These are phyloP conservation scores for Phalacrocorax pelagicus DNA, from an alignment of 2,113 vertebrate species.

Conservation along the genomic window DNA sequence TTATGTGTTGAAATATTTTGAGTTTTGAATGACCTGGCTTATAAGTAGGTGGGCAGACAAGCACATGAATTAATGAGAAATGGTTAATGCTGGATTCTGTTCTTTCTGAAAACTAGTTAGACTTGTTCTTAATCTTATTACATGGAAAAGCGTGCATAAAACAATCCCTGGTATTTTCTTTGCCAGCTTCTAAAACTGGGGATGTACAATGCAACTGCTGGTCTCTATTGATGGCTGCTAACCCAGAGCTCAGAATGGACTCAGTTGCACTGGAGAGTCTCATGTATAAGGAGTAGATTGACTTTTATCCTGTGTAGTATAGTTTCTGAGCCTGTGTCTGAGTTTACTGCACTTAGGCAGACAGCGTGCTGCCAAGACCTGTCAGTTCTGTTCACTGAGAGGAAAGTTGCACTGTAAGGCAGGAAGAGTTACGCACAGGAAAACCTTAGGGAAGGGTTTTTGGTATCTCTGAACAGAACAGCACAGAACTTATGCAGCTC, in stretches of 20 bases:
- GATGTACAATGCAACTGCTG: neutral
- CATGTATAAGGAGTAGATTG: neutral
- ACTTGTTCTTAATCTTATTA: conserved; percentile 26
- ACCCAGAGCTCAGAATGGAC: neutral
- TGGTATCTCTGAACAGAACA: neutral
- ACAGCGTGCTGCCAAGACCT: neutral
- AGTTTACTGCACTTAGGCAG: neutral
- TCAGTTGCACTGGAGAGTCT: neutral
- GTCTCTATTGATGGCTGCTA: neutral
- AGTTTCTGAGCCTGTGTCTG: neutral
- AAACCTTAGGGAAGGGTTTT: neutral
- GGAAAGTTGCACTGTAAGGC: neutral
- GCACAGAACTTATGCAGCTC: accelerated
- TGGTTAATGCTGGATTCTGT: conserved; percentile 17
- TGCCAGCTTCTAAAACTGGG: neutral
- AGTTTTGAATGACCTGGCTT: neutral
- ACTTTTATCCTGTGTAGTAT: neutral
- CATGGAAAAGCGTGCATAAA: neutral
- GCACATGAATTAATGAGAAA: neutral
- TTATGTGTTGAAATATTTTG: neutral
- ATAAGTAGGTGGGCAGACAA: neutral
- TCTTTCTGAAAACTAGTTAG: neutral
- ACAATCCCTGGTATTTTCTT: neutral
- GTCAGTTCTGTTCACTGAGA: neutral
- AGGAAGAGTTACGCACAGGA: neutral